These are phyloP conservation scores for Crocuta crocuta DNA, from an alignment of 2,113 vertebrate genomes.

Conservation along the genomic window DNA sequence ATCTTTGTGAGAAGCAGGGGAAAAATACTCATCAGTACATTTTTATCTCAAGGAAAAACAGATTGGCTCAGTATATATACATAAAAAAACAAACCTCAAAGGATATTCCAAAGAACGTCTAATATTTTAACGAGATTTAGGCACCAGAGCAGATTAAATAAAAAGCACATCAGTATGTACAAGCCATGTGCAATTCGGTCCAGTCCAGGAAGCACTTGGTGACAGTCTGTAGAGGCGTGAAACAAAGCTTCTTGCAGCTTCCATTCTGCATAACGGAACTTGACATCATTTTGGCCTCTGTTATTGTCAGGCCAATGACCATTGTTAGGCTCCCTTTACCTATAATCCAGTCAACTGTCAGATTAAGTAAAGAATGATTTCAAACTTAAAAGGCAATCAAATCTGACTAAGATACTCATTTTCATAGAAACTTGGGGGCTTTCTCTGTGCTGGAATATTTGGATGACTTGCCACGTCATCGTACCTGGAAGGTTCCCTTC, in stretches of 20 bases:
- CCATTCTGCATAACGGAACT: background rate
- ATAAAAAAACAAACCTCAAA: background rate
- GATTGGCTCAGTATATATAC: background rate
- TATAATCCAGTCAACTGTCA: background rate
- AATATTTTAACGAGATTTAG: background rate
- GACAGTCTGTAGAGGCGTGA: background rate
- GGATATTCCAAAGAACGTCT: background rate
- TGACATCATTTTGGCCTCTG: background rate
- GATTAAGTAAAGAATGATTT: background rate
- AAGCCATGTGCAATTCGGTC: background rate
- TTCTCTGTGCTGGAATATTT: background rate
- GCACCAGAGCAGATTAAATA: background rate
- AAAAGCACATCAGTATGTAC: background rate
- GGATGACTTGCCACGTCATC: background rate
- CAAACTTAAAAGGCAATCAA: constrained; percentile 9
- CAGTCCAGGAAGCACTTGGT: background rate
- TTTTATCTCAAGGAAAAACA: constrained; percentile 24
- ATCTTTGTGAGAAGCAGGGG: background rate
- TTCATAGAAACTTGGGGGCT: background rate
- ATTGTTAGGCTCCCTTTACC: background rate
- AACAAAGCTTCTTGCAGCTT: background rate
- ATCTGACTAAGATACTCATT: background rate
- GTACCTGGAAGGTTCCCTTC: background rate
- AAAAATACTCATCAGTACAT: background rate
- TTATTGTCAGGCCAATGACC: background rate